Base-by-base conservation (phyloP, 2,888 invertebrate species). In the Ashinkailepas kermadecensis region DNA sequence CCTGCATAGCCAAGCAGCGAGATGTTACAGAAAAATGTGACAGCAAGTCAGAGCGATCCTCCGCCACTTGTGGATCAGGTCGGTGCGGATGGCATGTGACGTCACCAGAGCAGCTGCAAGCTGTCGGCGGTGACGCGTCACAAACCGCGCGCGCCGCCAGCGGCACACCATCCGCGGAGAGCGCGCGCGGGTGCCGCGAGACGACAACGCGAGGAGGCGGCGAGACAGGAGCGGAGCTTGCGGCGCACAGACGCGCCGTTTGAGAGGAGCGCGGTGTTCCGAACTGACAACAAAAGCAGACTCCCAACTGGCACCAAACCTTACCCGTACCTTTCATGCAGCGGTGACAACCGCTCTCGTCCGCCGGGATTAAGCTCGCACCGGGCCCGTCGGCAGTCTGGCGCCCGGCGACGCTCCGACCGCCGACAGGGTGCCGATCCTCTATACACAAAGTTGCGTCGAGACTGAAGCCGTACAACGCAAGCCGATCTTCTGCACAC, bases 281-380 rank as follows among this genome's bases (percentile, higher is more conserved):
- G 39, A 39, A 39, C 39, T 39, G 39, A 39, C 39, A 70, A 70
- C 70, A 39, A 70, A 70, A 39, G 18, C 9, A 54, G 74, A 74
- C 54, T 74, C 74, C 74, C 74, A 67, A 74, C 74, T 74, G 74
- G 74, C 74, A 74, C 25, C 74, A 74, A 54, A 74, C 74, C 74
- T 74, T 74, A 74, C 74, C 74, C 74, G 74, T 74, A 74, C 54
- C 39, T 15, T 74, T 39, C 39, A 59, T 59, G 59, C 59, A 59
- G 59, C 59, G 59, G 39, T 39, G 39, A 39, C 39, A 39, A 39
- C 39, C 39, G 39, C 39, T 15, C 62, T 62, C 62, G 23, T 12
- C 25, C 25, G 67, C 67, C 25, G 25, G 18, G 25, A 25, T 39
- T 67, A 67, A 67, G 67, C 67, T 67, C 67, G 67, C 67, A 25